Evolutionary conservation across 2,888 invertebrate genomes (phyloP).

Genomic region (Eulithis prunata): DNA sequence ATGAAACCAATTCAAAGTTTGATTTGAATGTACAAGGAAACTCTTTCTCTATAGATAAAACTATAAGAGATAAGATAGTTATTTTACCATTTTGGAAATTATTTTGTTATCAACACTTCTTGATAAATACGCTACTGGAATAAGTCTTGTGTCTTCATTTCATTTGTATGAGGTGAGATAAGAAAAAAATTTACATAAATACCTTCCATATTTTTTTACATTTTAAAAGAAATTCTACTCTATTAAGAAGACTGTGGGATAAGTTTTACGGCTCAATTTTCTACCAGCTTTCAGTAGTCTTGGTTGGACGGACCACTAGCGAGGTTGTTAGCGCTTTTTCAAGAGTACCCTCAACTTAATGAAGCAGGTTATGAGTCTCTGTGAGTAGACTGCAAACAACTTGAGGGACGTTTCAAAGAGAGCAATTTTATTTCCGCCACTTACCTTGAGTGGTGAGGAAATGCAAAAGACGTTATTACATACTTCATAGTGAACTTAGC

Average conservation of each 20-base stretch:
- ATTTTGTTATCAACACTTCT: too few relatives aligned
- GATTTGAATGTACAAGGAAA: too few relatives aligned
- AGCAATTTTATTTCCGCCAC: slow-evolving; percentile 12
- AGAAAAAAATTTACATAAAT: too few relatives aligned
- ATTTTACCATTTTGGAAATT: too few relatives aligned
- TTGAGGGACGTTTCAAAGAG: slow-evolving; percentile 45
- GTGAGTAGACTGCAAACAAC: slow-evolving; percentile 68
- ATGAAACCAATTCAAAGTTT: background rate
- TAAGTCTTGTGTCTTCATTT: too few relatives aligned
- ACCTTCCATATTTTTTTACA: too few relatives aligned
- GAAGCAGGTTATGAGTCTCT: slow-evolving; percentile 74
- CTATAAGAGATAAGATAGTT: too few relatives aligned
- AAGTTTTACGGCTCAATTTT: background rate
- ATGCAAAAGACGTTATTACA: background rate
- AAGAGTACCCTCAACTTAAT: slow-evolving; percentile 71
- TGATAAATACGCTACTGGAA: too few relatives aligned
- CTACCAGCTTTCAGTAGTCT: background rate
- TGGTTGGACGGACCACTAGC: slow-evolving; percentile 2
- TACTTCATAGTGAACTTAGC: background rate
- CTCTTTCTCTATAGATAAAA: too few relatives aligned
- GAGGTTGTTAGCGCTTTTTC: slow-evolving; percentile 54
- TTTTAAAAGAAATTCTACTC: too few relatives aligned
- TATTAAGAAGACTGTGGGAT: background rate
- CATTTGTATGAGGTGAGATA: too few relatives aligned
- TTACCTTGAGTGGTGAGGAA: slow-evolving; percentile 1